phyloP scores from a whole-genome alignment of 2,888 invertebrate genomes.

The Ctenicera cuprea region DNA sequence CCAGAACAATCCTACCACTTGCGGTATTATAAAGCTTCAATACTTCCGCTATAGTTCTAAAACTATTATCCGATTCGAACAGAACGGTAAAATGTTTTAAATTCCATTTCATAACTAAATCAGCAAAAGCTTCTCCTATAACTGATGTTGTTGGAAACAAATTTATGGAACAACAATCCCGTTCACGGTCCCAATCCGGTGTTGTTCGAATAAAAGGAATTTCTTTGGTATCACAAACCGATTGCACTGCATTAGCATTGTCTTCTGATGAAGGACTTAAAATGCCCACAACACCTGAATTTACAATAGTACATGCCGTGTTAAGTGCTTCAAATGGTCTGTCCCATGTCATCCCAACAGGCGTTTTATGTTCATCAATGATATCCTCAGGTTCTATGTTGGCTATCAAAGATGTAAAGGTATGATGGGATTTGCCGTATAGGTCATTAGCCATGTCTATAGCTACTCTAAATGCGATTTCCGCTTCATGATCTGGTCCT shows the following conservation, averaged over 20 bases:
- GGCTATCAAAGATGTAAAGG: conserved; percentile 7
- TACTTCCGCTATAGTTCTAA: conserved; percentile 74
- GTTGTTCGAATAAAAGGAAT: conserved; percentile 80
- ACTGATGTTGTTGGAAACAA: conserved; percentile 41
- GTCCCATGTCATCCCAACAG: conserved; percentile 28
- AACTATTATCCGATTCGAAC: conserved; percentile 80
- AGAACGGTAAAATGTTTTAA: conserved; percentile 93
- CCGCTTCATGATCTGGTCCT: conserved; percentile 22
- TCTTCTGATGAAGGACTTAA: conserved; percentile 76
- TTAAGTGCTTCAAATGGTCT: conserved; percentile 28
- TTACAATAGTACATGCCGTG: conserved; percentile 42
- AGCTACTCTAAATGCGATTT: conserved; percentile 34
- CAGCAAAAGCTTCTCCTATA: conserved; percentile 76
- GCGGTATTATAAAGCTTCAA: conserved; percentile 72
- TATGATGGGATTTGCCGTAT: background rate
- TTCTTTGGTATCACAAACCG: conserved; percentile 80
- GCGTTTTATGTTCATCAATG: background rate
- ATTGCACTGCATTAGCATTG: conserved; percentile 78
- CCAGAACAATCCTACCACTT: conserved; percentile 69
- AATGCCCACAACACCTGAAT: conserved; percentile 74
- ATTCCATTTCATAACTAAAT: conserved; percentile 82
- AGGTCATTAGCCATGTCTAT: conserved; percentile 26
- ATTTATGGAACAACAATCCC: conserved; percentile 80
- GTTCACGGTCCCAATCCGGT: conserved; percentile 72
- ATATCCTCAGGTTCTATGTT: conserved; percentile 33